phyloP scores from a whole-genome alignment of 2,113 vertebrate species.

The Odontesthes bonariensis region DNA sequence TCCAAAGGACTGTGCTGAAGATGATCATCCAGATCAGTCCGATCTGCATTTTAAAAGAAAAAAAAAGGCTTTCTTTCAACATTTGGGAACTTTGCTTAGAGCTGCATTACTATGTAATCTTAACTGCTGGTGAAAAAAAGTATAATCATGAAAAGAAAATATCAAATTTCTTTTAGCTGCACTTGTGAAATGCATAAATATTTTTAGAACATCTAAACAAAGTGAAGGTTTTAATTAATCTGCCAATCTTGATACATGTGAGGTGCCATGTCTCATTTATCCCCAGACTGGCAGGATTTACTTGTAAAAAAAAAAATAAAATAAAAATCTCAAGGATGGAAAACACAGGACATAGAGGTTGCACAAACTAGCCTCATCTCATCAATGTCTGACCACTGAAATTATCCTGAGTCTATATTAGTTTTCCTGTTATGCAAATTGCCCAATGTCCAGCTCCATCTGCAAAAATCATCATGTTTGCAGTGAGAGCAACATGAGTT shows the following conservation, averaged over 20 bases:
- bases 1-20: slow-evolving; percentile 25
- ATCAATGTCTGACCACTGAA: slow-evolving; percentile 72
- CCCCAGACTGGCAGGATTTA: slow-evolving; percentile 8
- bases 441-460: slow-evolving; percentile 68
- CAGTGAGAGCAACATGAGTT: slow-evolving; percentile 59
- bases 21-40: too few relatives aligned
- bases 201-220: slow-evolving; percentile 18
- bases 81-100: too few relatives aligned
- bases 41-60: too few relatives aligned
- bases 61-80: too few relatives aligned
- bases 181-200: background rate
- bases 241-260: slow-evolving; percentile 56
- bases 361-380: slow-evolving; percentile 76
- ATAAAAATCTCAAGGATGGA: slow-evolving; percentile 67
- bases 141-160: background rate
- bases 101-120: too few relatives aligned
- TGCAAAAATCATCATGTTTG: slow-evolving; percentile 71
- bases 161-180: background rate
- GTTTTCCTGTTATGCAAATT: slow-evolving; percentile 78
- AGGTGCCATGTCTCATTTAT: slow-evolving; percentile 50
- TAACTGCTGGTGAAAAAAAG: too few relatives aligned
- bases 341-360: slow-evolving; percentile 75
- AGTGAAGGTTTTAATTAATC: slow-evolving; percentile 60
- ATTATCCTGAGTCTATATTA: slow-evolving; percentile 71
- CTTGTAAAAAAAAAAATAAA: background rate